Evolutionary conservation across 2,113 vertebrate genomes (phyloP).

Genomic region (Zosterops pallidus): DNA sequence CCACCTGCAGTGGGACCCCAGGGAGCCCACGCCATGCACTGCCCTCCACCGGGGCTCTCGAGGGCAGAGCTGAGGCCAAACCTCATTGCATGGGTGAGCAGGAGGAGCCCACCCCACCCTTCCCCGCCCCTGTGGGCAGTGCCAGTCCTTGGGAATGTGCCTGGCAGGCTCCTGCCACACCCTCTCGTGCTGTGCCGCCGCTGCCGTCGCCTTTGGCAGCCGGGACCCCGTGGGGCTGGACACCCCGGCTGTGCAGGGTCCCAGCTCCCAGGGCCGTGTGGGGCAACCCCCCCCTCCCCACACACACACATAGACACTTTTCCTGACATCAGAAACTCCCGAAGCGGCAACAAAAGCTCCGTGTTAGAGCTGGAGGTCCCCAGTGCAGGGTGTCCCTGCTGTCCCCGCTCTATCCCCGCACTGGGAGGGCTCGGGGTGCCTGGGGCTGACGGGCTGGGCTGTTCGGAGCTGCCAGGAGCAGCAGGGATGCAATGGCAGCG

Average conservation of each 20-base stretch:
- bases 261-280: not conserved
- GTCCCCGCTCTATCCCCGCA: not conserved
- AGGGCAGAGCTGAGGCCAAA: not conserved
- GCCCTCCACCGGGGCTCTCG: not conserved
- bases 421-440: not conserved
- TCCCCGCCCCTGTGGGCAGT: accelerated
- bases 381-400: not conserved
- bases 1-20: not conserved
- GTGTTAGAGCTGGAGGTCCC: not conserved
- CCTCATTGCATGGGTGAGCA: accelerated
- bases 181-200: accelerated
- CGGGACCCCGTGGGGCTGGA: not conserved
- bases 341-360: not conserved
- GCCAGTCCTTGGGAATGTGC: not conserved
- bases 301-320: accelerated
- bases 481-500: not conserved
- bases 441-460: accelerated
- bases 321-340: not conserved
- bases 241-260: accelerated
- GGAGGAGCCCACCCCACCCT: not conserved
- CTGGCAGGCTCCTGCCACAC: not conserved
- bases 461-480: too few relatives aligned
- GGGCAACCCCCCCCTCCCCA: accelerated
- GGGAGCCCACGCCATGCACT: accelerated
- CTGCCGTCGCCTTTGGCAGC: not conserved